Percentiles rank a stretch among this genome's conserved stretches.
These are phyloP conservation scores for Polydrusus cervinus DNA, from an alignment of 2,888 invertebrate genomes.

Conservation along the genomic window DNA sequence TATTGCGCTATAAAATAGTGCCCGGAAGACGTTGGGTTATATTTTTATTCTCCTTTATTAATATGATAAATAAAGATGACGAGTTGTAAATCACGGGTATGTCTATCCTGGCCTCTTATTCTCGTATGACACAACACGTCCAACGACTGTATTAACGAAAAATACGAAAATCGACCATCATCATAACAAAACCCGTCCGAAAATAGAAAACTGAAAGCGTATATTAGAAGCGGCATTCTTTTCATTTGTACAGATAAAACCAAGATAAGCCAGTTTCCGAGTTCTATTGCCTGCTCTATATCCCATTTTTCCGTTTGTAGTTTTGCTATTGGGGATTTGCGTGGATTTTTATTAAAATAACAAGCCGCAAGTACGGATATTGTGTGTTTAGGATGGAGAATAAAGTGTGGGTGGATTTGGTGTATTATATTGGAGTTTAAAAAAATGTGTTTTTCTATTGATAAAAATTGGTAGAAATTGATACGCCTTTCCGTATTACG, in stretches of 20 bases:
- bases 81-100: too few species aligned
- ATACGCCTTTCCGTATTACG: too few species aligned
- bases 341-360: conserved; percentile 14
- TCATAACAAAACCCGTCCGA: not conserved
- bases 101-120: too few species aligned
- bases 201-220: conserved; percentile 12
- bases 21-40: too few species aligned
- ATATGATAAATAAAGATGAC: too few species aligned
- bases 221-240: conserved; percentile 30
- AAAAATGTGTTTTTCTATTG: not conserved
- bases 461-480: too few species aligned
- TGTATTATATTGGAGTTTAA: not conserved
- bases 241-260: conserved; percentile 37
- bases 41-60: too few species aligned
- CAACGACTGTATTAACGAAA: not conserved
- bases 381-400: not conserved
- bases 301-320: conserved; percentile 30
- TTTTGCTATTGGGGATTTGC: conserved; percentile 37
- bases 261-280: conserved; percentile 29
- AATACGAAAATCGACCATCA: conserved; percentile 4
- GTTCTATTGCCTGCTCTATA: conserved; percentile 21
- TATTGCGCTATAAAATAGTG: too few species aligned
- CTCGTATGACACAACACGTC: too few species aligned
- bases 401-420: not conserved
- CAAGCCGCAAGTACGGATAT: conserved; percentile 10